Evolutionary conservation across 2,888 invertebrate species (phyloP).

Genomic region (Trichopria drosophilae): DNA sequence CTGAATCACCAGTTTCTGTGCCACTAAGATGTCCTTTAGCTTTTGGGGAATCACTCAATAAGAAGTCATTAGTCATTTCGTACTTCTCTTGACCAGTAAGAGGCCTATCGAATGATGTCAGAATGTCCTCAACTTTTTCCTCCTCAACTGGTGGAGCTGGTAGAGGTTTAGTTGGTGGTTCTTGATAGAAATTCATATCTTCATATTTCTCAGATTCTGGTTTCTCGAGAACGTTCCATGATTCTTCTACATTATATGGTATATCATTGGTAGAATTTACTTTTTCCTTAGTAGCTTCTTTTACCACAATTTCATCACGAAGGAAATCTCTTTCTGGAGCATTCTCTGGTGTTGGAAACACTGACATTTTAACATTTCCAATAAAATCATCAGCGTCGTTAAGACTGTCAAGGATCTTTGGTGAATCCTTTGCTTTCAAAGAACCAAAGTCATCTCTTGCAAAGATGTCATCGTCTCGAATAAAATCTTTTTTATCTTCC

Average conservation of each 20-base stretch:
- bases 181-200: slow-evolving; percentile 26
- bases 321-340: slow-evolving; percentile 43
- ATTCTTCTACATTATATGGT: slow-evolving; percentile 17
- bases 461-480: slow-evolving; percentile 17
- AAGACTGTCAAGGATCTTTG: slow-evolving; percentile 1
- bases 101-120: slow-evolving; percentile 17
- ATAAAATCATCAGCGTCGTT: slow-evolving; percentile 24
- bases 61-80: slow-evolving; percentile 41
- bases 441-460: slow-evolving; percentile 12
- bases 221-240: slow-evolving; percentile 39
- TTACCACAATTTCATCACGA: slow-evolving; percentile 33
- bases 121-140: slow-evolving; percentile 23
- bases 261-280: not conserved
- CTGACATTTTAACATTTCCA: slow-evolving; percentile 39
- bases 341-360: slow-evolving; percentile 42
- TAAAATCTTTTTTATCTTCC: no score
- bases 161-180: slow-evolving; percentile 49
- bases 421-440: slow-evolving; percentile 4
- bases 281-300: slow-evolving; percentile 20
- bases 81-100: slow-evolving; percentile 29
- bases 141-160: slow-evolving; percentile 47
- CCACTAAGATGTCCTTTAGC: slow-evolving; percentile 34
- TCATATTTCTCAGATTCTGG: slow-evolving; percentile 25
- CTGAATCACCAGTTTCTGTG: slow-evolving; percentile 46
- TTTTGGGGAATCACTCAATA: slow-evolving; percentile 30